Base-by-base conservation (phyloP, 2,113 vertebrate genomes). In the Xiphias gladius region DNA sequence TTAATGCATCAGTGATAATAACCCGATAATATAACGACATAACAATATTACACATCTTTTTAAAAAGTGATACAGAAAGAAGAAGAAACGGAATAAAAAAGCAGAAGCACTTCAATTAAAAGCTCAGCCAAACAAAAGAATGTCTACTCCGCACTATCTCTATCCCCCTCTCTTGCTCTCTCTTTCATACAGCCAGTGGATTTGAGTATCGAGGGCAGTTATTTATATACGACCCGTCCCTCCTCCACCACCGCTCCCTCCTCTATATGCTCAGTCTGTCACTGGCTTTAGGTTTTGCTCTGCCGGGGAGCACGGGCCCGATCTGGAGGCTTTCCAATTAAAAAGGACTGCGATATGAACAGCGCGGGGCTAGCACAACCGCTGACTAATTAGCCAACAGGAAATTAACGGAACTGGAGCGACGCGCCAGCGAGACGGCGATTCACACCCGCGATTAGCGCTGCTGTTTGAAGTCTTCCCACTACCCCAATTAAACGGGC, bases 311-410 rank as follows among this genome's bases (percentile, higher is more conserved):
- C 54, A n/a, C 35, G 28, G 74, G 61, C 68, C 85, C 69, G 39
- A 88, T 88, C 73, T 66, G 71, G 64, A 43, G 55, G 59, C 66
- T 70, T 80, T 80, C 86, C 89, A 92, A 86, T 92, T 89, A n/a
- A 90, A 74, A 85, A 72, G 66, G 17, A 76, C 52, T 79, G 77
- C 68, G 87, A 92, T 85, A 70, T 76, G 65, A 80, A 39, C 76
- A 30, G 66, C 41, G 76, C 4, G 2, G 43, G 5, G 76, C 74
- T 76, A 20, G 79, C 68, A 71, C 80, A 85, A 92, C 85, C 55
- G 88, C 85, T 80, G 41, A 61, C 66, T 92, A 93, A 93, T 93
- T 88, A 92, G 74, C 64, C 66, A 79, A 62, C 74, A 84, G 86
- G 80, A 92, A 88, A 88, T 89, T 30, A 87, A 68, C 54, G 37